Percentiles rank a stretch among this genome's conserved stretches.
phyloP scores from a whole-genome alignment of 2,797 vertebrate genomes.

The Oryzias sinensis region DNA sequence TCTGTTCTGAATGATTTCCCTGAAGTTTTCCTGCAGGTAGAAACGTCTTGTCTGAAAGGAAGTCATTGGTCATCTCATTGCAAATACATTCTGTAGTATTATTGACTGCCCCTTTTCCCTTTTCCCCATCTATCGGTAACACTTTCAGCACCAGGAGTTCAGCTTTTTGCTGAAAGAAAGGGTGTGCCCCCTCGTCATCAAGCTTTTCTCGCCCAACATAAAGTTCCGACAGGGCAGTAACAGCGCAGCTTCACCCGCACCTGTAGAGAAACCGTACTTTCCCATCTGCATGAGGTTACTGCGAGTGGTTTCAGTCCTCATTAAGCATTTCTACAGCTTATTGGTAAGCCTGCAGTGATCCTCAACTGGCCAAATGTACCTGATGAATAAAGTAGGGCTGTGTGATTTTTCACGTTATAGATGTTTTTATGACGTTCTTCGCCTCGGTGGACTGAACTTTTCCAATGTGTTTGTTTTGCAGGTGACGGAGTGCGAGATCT shows the following conservation, averaged over 20 bases:
- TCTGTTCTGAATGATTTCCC: constrained; percentile 98
- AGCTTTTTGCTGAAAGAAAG: constrained; percentile 98
- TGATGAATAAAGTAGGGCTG: constrained; percentile 15
- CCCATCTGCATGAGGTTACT: constrained; percentile 98
- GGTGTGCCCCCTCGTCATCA: constrained; percentile 98
- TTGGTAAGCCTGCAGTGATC: constrained; percentile 80
- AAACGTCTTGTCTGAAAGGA: background rate
- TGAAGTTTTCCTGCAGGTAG: constrained; percentile 93
- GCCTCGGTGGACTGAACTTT: no score
- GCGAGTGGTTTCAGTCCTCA: constrained; percentile 96
- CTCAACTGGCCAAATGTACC: constrained; percentile 3
- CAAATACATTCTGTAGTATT: background rate
- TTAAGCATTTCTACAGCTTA: constrained; percentile 97
- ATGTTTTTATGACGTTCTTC: constrained; percentile 28
- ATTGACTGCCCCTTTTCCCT: background rate
- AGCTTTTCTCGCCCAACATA: constrained; percentile 99
- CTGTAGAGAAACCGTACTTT: constrained; percentile 98
- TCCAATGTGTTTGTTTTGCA: constrained; percentile 62
- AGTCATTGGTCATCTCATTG: background rate
- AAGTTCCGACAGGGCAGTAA: constrained; percentile 95
- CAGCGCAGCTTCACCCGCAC: constrained; percentile 87
- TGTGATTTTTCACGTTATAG: constrained; percentile 31
- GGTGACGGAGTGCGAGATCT: constrained; percentile 99
- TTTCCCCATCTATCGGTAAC: background rate
- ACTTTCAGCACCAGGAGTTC: constrained; percentile 93